These are phyloP conservation scores for Scopus umbretta DNA, from an alignment of 2,113 vertebrate genomes.

Conservation along the genomic window DNA sequence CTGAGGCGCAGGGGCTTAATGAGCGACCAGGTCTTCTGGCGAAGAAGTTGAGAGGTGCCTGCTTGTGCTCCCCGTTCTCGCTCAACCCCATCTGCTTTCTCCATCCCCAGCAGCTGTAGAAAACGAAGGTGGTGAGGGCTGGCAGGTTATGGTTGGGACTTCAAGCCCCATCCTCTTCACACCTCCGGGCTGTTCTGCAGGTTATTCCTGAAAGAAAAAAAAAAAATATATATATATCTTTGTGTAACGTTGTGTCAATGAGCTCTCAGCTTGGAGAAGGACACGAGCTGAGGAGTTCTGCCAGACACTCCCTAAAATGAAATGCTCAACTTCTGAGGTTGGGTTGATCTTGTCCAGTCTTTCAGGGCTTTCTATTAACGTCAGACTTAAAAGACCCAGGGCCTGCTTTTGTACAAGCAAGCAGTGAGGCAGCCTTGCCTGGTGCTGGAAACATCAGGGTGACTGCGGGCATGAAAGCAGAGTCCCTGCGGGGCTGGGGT, in stretches of 20 bases:
- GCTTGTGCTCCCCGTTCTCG: not conserved
- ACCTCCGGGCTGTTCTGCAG: not conserved
- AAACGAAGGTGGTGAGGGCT: too few relatives aligned
- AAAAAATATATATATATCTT: too few relatives aligned
- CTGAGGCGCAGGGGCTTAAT: not conserved
- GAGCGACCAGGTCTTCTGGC: too few relatives aligned
- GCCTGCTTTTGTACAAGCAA: accelerated
- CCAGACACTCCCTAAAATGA: not conserved
- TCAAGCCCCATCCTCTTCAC: too few relatives aligned
- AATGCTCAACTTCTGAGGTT: accelerated
- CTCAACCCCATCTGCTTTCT: not conserved
- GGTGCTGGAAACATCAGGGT: not conserved
- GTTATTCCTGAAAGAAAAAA: not conserved
- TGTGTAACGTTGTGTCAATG: accelerated
- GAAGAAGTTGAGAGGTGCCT: not conserved
- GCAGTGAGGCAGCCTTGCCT: not conserved
- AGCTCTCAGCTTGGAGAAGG: not conserved
- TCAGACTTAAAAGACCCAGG: not conserved
- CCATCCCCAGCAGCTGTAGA: not conserved
- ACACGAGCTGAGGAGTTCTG: not conserved
- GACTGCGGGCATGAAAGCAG: not conserved
- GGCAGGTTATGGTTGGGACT: not conserved
- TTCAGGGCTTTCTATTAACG: not conserved
- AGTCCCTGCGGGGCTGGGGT: not conserved
- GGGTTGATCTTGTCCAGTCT: not conserved